phyloP scores from a whole-genome alignment of 2,888 invertebrate genomes.

The Eucriotettix oculatus region DNA sequence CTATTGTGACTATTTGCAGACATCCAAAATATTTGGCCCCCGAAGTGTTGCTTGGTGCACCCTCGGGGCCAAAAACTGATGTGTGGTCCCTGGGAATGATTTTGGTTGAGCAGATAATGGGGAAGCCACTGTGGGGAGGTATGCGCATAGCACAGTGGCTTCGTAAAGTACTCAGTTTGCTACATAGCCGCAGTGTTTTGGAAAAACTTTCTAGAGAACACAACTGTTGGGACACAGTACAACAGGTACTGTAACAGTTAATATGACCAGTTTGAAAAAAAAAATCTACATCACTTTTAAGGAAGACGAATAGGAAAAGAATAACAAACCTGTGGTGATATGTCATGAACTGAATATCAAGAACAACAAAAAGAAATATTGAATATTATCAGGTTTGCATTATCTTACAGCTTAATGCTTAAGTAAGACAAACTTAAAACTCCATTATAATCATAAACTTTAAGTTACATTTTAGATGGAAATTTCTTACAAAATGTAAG shows the following conservation, averaged over 20 bases:
- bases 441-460: no score
- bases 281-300: no score
- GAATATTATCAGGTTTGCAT: no score
- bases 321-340: no score
- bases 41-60: slow-evolving; percentile 54
- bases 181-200: slow-evolving; percentile 41
- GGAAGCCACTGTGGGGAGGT: slow-evolving; percentile 51
- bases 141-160: slow-evolving; percentile 57
- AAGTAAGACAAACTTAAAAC: no score
- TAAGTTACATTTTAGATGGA: no score
- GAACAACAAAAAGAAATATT: no score
- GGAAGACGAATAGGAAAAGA: no score
- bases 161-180: slow-evolving; percentile 54
- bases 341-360: no score
- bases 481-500: no score
- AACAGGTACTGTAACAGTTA: background rate
- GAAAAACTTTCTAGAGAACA: slow-evolving; percentile 66
- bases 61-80: slow-evolving; percentile 63
- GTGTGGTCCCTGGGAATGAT: slow-evolving; percentile 92
- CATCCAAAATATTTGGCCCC: slow-evolving; percentile 66
- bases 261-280: no score
- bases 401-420: no score
- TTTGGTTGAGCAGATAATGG: slow-evolving; percentile 59
- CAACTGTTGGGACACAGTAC: slow-evolving; percentile 44
- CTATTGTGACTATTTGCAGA: slow-evolving; percentile 23